Evolutionary conservation across 92 coral and sea anemone genomes (phyloP).

Genomic region (Epizoanthus rinbou): DNA sequence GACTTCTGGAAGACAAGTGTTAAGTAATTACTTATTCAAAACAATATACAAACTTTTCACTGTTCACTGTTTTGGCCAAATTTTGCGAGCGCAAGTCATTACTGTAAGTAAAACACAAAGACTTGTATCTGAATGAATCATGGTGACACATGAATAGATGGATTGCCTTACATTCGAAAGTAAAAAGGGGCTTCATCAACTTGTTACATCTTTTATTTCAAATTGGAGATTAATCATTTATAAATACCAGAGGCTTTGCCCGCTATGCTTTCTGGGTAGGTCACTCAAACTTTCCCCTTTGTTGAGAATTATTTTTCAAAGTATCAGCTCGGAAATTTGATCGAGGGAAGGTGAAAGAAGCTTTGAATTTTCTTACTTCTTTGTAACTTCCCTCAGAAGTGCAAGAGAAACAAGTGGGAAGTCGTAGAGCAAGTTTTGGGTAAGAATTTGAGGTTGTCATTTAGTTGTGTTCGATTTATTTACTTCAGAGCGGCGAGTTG

Average conservation of each 20-base stretch:
- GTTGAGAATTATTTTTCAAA: constrained; percentile 65
- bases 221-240: constrained; percentile 46
- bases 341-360: constrained; percentile 66
- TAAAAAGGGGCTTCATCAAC: constrained; percentile 21
- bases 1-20: constrained; percentile 42
- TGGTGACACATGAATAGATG: constrained; percentile 15
- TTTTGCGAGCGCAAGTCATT: neutral
- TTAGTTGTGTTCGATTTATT: constrained; percentile 30
- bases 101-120: neutral
- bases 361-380: constrained; percentile 59
- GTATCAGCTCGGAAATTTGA: constrained; percentile 74
- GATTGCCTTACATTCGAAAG: constrained; percentile 28
- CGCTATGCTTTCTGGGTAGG: constrained; percentile 92
- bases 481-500: constrained; percentile 59
- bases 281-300: constrained; percentile 86
- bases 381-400: constrained; percentile 48
- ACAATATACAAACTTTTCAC: constrained; percentile 15
- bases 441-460: constrained; percentile 33
- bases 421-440: constrained; percentile 41
- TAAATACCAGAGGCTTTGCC: constrained; percentile 70
- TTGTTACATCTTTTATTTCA: constrained; percentile 39
- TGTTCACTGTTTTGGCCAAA: neutral
- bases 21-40: constrained; percentile 43
- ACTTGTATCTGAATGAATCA: neutral
- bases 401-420: constrained; percentile 39